Evolutionary conservation across 2,113 vertebrate genomes (phyloP), one percentile per base, ranked within the genome.

Genomic region (Spea bombifrons): DNA sequence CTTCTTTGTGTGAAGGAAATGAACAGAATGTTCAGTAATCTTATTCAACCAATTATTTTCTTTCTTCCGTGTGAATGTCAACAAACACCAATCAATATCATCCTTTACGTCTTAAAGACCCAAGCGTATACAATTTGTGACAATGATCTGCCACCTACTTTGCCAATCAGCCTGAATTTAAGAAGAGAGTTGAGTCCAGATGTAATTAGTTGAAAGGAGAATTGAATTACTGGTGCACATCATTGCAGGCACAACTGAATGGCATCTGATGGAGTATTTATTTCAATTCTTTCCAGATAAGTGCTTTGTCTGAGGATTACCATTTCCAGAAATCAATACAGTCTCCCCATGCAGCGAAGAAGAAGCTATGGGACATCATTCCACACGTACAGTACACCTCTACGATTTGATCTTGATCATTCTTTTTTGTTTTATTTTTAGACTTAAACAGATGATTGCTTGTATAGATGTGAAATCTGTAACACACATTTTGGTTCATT

Each of bases 231-330:
- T 57, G 61, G 46, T 59, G 68, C 71, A 80, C n/a, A 64, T 49
- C 71, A 74, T 68, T 80, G 71, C 78, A 80, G 45, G 71, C 71
- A 66, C 78, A 74, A 74, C 78, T 68, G 71, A 80, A 74, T 67
- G 16, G 16, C 64, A 68, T 80, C 49, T 80, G 71, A 80, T 80
- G 44, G 65, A 74, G 65, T 80, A 74, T 80, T 80, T 80, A 79
- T 80, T 80, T 80, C 78, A 73, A 73, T 80, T 80, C 78, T 74
- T 80, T 80, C 61, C 65, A 80, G 78, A 71, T 72, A 80, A 80
- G 64, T 68, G 78, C 50, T 80, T 74, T 80, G 64, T 49, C 63
- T 68, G 75, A 43, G 78, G 78, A 68, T 46, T 74, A 57, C 71
- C 49, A 45, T 74, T 74, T 74, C 64, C 57, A 66, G 63, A 80